Base-by-base conservation (phyloP, 2,888 invertebrate species). In the Magallana nippona region DNA sequence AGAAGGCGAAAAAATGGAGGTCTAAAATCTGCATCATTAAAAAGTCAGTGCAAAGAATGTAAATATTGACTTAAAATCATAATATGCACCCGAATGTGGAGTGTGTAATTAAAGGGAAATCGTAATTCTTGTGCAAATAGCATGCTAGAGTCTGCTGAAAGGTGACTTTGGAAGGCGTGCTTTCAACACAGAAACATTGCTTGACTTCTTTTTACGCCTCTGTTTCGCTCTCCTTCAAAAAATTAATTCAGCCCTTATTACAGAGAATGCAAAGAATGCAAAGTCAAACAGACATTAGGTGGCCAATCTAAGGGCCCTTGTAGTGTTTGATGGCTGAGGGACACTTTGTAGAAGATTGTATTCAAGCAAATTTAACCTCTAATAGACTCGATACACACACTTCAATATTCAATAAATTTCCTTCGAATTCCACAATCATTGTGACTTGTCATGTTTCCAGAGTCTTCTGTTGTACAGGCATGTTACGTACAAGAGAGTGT, bases 321-420 rank as follows among this genome's bases (percentile, higher is more conserved):
- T 27, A 27, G 22, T 71, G 15, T 22, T 71, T 27, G 13, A 71
- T 71, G 1, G 5, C 3, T 71, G 71, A 71, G 32, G 22, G 71
- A 71, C 71, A 27, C 71, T 71, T 71, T 27, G 22, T 22, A 63
- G 2, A 22, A 63, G 63, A 71, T 71, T 71, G 71, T 71, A 71
- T 71, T 71, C 2, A 71, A 71, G 71, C 71, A 71, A 27, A 71
- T 71, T 71, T 27, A 71, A 27, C 71, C 19, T 71, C 32, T 71
- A 71, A 71, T 22, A 27, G 71, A 71, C 71, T 71, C 27, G 3
- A 71, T 15, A 71, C 71, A 71, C 71, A 71, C 71, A 71, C 71
- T 71, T 71, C 71, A 71, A 71, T 11, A 27, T 71, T 71, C 71
- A 13, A 71, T 71, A 71, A 71, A 71, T 71, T n/a, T n/a, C n/a